Evolutionary conservation across 1,140 invertebrate genomes (phyloP).

Genomic region (Nomia melanderi): DNA sequence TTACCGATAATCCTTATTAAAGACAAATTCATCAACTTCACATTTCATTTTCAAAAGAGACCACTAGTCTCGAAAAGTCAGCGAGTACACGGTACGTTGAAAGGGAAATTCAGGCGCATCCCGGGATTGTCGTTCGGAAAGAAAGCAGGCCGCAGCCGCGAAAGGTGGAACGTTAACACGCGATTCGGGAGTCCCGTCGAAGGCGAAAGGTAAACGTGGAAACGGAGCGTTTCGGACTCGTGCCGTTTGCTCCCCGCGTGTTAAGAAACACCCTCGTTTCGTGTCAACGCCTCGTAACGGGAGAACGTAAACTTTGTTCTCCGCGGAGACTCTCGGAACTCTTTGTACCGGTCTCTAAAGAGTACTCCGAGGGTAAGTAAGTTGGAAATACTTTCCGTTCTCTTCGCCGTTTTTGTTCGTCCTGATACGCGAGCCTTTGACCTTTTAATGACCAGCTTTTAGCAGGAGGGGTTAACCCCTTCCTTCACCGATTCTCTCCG

Average conservation of each 20-base stretch:
- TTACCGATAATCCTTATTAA: too few relatives aligned
- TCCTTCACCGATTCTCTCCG: too few relatives aligned
- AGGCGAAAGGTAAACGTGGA: neutral
- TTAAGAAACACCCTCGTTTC: conserved; percentile 2
- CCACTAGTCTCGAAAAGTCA: too few relatives aligned
- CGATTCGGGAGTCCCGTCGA: neutral
- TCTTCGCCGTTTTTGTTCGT: neutral
- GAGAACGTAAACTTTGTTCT: conserved; percentile 8
- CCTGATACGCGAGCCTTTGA: neutral
- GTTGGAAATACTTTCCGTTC: conserved; percentile 2
- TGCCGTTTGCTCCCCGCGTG: neutral
- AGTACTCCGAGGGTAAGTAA: neutral
- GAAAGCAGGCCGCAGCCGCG: too few relatives aligned
- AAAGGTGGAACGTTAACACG: neutral
- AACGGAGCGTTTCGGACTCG: neutral
- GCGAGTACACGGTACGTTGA: too few relatives aligned
- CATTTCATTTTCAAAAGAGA: too few relatives aligned
- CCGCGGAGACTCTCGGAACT: conserved; percentile 4
- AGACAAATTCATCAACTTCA: too few relatives aligned
- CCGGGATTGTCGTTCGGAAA: too few relatives aligned
- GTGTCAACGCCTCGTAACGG: conserved; percentile 13
- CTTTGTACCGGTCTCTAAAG: neutral
- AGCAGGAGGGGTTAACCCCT: neutral
- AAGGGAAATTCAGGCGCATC: too few relatives aligned
- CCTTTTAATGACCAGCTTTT: neutral